phyloP scores from a whole-genome alignment of 2,113 vertebrate species.

The Muntiacus muntjak region DNA sequence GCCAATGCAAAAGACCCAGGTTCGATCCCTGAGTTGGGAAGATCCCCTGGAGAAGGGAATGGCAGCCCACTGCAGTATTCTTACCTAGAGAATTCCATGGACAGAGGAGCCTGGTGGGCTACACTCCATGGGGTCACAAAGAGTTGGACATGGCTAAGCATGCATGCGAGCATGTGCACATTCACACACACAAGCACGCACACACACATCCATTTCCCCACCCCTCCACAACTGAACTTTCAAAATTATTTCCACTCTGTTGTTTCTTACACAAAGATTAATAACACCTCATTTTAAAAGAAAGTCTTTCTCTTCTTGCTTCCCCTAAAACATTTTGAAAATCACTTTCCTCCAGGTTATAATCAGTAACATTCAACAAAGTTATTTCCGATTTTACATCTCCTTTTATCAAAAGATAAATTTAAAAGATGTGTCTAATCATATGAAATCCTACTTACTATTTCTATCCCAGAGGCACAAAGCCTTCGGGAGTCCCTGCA shows the following conservation, averaged over 20 bases:
- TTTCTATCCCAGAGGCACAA: neutral
- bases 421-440: neutral
- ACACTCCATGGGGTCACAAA: neutral
- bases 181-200: neutral
- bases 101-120: neutral
- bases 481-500: neutral
- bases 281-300: neutral
- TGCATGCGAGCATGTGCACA: fast-evolving
- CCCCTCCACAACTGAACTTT: neutral
- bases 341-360: neutral
- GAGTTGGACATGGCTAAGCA: neutral
- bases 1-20: neutral
- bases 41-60: neutral
- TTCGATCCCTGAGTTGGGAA: neutral
- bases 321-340: neutral
- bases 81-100: neutral
- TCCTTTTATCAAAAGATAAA: neutral
- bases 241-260: neutral
- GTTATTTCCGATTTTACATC: neutral
- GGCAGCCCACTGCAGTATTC: neutral
- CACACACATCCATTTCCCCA: neutral
- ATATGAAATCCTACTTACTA: neutral
- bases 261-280: neutral
- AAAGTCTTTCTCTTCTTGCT: neutral
- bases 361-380: neutral